Evolutionary conservation across 2,888 invertebrate genomes (phyloP).

Genomic region (Julus scandinavius): DNA sequence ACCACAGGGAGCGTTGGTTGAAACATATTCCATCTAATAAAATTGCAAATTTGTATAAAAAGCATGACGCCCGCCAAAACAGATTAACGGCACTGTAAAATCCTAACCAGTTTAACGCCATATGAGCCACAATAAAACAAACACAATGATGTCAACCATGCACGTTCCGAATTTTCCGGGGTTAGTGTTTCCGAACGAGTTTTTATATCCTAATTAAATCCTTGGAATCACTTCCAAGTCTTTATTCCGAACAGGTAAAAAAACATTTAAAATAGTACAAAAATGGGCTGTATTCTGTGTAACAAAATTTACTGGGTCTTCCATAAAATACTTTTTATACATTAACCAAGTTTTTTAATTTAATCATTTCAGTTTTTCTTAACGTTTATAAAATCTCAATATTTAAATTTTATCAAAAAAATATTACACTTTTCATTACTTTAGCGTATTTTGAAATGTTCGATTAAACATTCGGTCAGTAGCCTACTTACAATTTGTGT

Average conservation of each 20-base stretch:
- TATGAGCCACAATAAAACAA: background rate
- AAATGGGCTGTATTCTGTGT: too few species aligned
- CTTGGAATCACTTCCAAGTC: background rate
- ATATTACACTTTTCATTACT: too few species aligned
- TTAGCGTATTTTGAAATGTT: too few species aligned
- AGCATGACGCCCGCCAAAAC: background rate
- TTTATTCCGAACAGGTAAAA: background rate
- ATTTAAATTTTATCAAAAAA: too few species aligned
- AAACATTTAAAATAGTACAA: background rate
- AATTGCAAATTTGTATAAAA: background rate
- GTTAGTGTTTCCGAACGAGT: background rate
- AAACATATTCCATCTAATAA: background rate
- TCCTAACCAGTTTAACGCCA: background rate
- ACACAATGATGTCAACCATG: background rate
- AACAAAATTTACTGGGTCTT: too few species aligned
- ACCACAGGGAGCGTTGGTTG: background rate
- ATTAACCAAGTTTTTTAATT: too few species aligned
- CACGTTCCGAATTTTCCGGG: background rate
- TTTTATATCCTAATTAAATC: background rate
- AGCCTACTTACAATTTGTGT: too few species aligned
- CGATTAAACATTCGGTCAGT: too few species aligned
- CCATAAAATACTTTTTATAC: too few species aligned
- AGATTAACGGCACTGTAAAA: background rate
- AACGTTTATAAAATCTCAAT: too few species aligned
- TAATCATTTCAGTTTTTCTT: too few species aligned